These are phyloP conservation scores for Gila orcuttii DNA, from an alignment of 2,113 vertebrate species.

Conservation along the genomic window DNA sequence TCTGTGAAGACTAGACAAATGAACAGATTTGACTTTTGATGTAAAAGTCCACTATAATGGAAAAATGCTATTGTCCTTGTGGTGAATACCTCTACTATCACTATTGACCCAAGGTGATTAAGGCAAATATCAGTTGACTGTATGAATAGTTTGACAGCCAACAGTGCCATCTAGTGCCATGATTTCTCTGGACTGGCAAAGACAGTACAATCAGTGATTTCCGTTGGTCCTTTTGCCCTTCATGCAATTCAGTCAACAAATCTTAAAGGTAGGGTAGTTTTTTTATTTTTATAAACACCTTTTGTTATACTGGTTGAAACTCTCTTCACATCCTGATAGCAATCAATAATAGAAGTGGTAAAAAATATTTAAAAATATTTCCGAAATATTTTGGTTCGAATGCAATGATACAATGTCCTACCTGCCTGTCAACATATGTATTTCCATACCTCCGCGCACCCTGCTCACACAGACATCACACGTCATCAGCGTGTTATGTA, in stretches of 20 bases:
- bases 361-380: no score
- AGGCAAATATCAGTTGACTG: not conserved
- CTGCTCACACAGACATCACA: no score
- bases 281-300: no score
- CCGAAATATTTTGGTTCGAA: no score
- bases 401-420: no score
- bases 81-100: not conserved
- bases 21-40: constrained; percentile 36
- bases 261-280: no score
- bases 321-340: no score
- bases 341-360: no score
- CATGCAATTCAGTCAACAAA: not conserved
- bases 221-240: not conserved
- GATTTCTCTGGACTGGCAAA: constrained; percentile 6
- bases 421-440: no score
- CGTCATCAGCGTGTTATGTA: no score
- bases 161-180: constrained; percentile 65
- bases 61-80: constrained; percentile 8
- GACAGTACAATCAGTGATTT: not conserved
- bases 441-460: no score
- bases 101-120: not conserved
- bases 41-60: constrained; percentile 23
- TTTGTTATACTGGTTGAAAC: no score
- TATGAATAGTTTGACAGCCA: constrained; percentile 34
- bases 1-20: constrained; percentile 32